Evolutionary conservation across 2,797 vertebrate genomes (phyloP).

Genomic region (Gorsachius magnificus): DNA sequence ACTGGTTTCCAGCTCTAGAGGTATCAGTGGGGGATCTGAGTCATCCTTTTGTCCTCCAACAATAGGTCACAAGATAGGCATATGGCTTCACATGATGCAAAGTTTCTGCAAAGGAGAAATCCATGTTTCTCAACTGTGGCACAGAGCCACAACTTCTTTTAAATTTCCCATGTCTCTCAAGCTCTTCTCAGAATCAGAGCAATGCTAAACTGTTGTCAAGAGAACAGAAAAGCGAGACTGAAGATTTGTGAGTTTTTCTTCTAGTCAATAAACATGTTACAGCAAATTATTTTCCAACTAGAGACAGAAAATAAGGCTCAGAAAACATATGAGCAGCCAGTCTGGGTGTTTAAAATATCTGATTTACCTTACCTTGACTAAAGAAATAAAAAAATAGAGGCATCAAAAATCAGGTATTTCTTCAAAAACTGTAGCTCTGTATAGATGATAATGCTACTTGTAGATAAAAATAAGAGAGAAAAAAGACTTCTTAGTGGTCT

Average conservation of each 20-base stretch:
- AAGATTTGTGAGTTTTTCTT: background rate
- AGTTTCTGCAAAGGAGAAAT: background rate
- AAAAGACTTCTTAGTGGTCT: background rate
- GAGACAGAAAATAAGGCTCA: background rate
- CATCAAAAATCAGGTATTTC: background rate
- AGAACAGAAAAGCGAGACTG: background rate
- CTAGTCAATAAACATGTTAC: background rate
- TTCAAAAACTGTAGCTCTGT: background rate
- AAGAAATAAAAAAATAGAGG: background rate
- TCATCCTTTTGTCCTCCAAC: background rate
- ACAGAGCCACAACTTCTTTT: background rate
- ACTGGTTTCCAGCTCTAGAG: background rate
- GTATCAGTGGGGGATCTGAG: background rate
- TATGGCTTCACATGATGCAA: background rate
- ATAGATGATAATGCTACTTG: background rate
- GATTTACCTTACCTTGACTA: background rate
- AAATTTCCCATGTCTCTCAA: background rate
- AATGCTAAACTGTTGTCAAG: background rate
- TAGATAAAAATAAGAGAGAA: background rate
- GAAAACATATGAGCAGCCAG: background rate
- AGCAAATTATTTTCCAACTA: background rate
- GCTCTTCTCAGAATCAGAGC: background rate
- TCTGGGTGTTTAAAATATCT: background rate
- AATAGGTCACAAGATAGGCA: background rate
- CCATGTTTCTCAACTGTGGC: background rate